These are phyloP conservation scores for Amphiprion ocellaris DNA, from an alignment of 2,113 vertebrate species.

Conservation along the genomic window DNA sequence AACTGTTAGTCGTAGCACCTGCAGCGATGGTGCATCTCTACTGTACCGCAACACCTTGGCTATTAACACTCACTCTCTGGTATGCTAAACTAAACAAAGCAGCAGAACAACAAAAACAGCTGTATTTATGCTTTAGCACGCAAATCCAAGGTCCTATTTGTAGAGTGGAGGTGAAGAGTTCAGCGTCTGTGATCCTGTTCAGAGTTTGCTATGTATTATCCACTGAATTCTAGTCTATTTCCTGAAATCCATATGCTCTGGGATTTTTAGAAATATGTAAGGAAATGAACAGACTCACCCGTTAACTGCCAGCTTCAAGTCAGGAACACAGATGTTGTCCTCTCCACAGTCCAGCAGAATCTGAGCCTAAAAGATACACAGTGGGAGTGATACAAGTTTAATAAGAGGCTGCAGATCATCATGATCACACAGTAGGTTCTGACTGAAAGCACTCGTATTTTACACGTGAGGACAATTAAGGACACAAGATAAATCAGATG, in stretches of 20 bases:
- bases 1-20: conserved; percentile 60
- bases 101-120: conserved; percentile 62
- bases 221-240: conserved; percentile 21
- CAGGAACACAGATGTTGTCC: conserved; percentile 94
- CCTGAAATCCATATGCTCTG: conserved; percentile 12
- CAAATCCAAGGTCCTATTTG: conserved; percentile 23
- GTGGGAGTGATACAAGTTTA: conserved; percentile 21
- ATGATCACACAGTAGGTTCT: not conserved
- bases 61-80: conserved; percentile 54
- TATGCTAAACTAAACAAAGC: conserved; percentile 48
- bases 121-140: conserved; percentile 49
- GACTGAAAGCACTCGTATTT: conserved; percentile 14
- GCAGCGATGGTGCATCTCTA: not conserved
- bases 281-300: conserved; percentile 83
- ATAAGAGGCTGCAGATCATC: not conserved
- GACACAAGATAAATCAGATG: conserved; percentile 41
- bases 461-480: conserved; percentile 33
- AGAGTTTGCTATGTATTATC: conserved; percentile 16
- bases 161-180: conserved; percentile 53
- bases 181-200: conserved; percentile 31
- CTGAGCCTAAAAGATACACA: conserved; percentile 85
- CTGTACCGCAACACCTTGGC: conserved; percentile 26
- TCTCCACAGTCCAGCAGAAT: conserved; percentile 94
- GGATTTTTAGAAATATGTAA: conserved; percentile 21
- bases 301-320: conserved; percentile 89